Base-by-base conservation (phyloP, 2,797 vertebrate species). In the Synaphobranchus kaupii region DNA sequence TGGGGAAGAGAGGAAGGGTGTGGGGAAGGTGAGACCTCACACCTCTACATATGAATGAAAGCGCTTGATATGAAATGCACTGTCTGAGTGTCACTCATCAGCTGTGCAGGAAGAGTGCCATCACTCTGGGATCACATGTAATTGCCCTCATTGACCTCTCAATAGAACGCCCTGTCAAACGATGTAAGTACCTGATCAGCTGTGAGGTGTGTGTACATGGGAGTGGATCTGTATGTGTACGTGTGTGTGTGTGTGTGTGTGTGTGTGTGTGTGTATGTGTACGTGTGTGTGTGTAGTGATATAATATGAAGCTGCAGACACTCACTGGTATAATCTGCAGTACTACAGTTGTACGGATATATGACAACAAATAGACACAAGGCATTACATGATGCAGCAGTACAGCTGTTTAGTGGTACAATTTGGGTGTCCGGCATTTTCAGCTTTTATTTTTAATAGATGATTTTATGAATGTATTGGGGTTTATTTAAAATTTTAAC, bases 61-160 rank as follows among this genome's bases (percentile, higher is more conserved):
- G 71, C 25, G 8, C 31, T 34, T 68, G 48, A 44, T 22, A n/a
- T 54, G 28, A 56, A 50, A 54, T 44, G 15, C 8, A 78, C 44
- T 31, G 28, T 31, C 31, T 39, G 52, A 17, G 25, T 56, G n/a
- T 83, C 31, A 34, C 56, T 34, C 54, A 84, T 28, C 25, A 54
- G 83, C 54, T 60, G 83, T 58, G 73, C 50, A 76, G 66, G 54
- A 47, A 60, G 44, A 87, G 22, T n/a, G 56, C 48, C 60, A 63
- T 83, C 44, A 76, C 17, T 20, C 83, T 48, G 39, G 68, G 68
- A 84, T 84, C 82, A 76, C 60, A 84, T 60, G 54, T 28, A 84
- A 71, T 60, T 56, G 48, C 63, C n/a, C 82, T 68, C 86, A n/a
- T 22, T 87, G 82, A 83, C 86, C 78, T 76, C 68, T 56, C 44